Conservation (phyloP, 2,888 invertebrate species). For the Nycteola revayana region DNA sequence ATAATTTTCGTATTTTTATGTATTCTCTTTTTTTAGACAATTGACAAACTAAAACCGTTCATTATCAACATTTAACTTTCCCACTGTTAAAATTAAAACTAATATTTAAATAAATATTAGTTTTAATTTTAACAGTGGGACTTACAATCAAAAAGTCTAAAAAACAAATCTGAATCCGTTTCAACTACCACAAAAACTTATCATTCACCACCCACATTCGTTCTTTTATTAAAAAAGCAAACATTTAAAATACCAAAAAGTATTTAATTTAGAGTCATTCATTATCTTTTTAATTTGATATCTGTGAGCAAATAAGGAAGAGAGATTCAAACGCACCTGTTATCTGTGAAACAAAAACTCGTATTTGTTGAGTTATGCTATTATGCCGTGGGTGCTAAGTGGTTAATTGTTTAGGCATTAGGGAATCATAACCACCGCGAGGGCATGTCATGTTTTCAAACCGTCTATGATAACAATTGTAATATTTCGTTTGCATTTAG, state of each 20-base stretch:
- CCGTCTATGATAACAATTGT: too few species aligned
- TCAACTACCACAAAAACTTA: constrained; percentile 11
- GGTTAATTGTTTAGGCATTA: constrained; percentile 22
- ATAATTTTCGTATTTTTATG: too few species aligned
- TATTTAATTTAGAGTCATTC: constrained; percentile 46
- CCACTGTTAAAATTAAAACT: constrained; percentile 14
- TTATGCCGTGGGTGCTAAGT: constrained; percentile 19
- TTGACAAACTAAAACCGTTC: too few species aligned
- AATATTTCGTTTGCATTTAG: too few species aligned
- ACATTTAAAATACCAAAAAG: constrained; percentile 30
- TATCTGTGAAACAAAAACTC: constrained; percentile 46
- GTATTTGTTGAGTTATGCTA: constrained; percentile 35
- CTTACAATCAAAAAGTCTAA: too few species aligned
- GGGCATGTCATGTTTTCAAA: too few species aligned
- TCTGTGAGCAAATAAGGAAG: constrained; percentile 47
- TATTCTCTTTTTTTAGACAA: too few species aligned
- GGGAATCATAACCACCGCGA: neutral
- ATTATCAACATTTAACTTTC: too few species aligned
- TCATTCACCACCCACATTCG: constrained; percentile 28
- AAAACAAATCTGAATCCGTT: constrained; percentile 7
- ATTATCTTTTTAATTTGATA: constrained; percentile 58
- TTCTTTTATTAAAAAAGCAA: constrained; percentile 31
- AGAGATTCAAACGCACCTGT: constrained; percentile 44
- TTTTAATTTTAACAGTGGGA: too few species aligned
- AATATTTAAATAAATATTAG: constrained; percentile 21